Evolutionary conservation across 2,888 invertebrate species (phyloP).

Genomic region (Vandiemenella viatica): DNA sequence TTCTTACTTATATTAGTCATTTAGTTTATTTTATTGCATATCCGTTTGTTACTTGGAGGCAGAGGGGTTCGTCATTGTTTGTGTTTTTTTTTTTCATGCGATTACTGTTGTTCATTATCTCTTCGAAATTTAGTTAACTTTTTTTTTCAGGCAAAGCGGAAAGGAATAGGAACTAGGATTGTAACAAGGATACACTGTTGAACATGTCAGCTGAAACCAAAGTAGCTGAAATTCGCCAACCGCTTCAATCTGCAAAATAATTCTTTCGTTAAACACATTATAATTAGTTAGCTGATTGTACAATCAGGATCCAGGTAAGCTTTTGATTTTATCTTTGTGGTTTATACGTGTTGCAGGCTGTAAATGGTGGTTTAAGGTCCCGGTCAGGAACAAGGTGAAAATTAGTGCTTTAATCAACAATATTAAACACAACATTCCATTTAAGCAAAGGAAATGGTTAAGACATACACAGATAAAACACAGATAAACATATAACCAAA

Average conservation of each 20-base stretch:
- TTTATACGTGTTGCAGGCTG: background rate
- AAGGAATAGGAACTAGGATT: background rate
- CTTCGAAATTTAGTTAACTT: conserved; percentile 13
- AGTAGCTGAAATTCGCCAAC: conserved; percentile 11
- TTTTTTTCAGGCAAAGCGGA: conserved; percentile 9
- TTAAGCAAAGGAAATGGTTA: background rate
- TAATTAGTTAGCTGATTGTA: conserved; percentile 9
- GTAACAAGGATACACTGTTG: conserved; percentile 7
- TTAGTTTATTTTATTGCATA: conserved; percentile 17
- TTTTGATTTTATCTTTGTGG: conserved; percentile 5
- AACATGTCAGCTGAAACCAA: conserved; percentile 16
- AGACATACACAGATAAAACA: background rate
- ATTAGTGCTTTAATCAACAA: conserved; percentile 1
- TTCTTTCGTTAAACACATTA: conserved; percentile 9
- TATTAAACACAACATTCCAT: conserved; percentile 3
- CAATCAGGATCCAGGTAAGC: conserved; percentile 6
- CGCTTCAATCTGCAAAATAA: conserved; percentile 16
- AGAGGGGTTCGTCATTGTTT: conserved; percentile 23
- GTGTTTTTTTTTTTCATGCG: conserved; percentile 14
- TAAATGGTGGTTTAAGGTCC: conserved; percentile 5
- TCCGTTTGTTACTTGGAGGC: conserved; percentile 29
- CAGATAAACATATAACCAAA: background rate
- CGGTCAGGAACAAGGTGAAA: background rate
- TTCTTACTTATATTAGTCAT: conserved; percentile 7
- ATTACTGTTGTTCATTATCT: conserved; percentile 14